These are phyloP conservation scores for Drosophila eugracilis DNA, from an alignment of 1,140 invertebrate species.

Conservation along the genomic window DNA sequence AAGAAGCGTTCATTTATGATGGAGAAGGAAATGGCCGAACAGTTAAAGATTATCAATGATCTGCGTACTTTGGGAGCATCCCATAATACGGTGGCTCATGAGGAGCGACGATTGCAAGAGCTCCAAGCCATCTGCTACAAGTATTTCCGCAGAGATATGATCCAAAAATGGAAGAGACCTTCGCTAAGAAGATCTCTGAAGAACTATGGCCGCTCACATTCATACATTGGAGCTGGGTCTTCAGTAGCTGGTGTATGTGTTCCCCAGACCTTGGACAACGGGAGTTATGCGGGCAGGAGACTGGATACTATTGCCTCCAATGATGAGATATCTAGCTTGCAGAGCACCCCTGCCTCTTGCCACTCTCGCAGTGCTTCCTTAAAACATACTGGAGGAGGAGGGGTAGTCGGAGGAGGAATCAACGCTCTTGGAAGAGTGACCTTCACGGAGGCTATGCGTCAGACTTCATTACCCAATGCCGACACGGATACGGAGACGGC, in stretches of 20 bases:
- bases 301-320: constrained; percentile 81
- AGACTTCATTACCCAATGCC: constrained; percentile 90
- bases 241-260: constrained; percentile 24
- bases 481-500: constrained; percentile 89
- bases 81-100: constrained; percentile 95
- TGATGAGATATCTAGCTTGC: constrained; percentile 86
- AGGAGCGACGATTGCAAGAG: constrained; percentile 95
- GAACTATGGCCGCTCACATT: constrained; percentile 78
- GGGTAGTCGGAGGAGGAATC: neutral
- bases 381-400: constrained; percentile 85
- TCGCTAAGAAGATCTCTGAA: constrained; percentile 75
- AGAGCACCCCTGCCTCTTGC: constrained; percentile 89
- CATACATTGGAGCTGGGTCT: constrained; percentile 66
- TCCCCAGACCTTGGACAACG: constrained; percentile 65
- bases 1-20: constrained; percentile 96
- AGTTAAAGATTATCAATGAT: constrained; percentile 97
- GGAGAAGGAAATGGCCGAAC: constrained; percentile 98
- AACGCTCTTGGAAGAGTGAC: constrained; percentile 66
- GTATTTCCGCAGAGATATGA: constrained; percentile 89
- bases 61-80: constrained; percentile 94
- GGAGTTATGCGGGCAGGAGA: constrained; percentile 60
- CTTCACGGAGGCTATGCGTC: constrained; percentile 84
- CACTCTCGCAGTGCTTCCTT: constrained; percentile 91
- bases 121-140: constrained; percentile 96
- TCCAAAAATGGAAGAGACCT: constrained; percentile 83